Conservation (phyloP, 2,797 vertebrate genomes). For the Chromis chromis region DNA sequence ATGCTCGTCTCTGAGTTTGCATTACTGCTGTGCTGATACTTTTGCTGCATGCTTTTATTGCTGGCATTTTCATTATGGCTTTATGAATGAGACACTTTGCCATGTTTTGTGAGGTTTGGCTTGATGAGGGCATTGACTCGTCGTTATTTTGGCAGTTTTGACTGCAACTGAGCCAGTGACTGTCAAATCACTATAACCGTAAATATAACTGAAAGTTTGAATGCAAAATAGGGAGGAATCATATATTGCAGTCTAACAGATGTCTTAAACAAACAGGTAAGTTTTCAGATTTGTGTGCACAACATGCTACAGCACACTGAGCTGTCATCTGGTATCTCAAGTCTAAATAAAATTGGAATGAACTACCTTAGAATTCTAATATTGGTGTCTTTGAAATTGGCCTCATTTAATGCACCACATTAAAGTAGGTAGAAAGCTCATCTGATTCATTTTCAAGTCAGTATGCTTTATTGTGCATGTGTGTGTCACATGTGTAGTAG, state of each 20-base stretch:
- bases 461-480: background rate
- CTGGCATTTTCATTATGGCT: constrained; percentile 1
- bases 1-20: constrained; percentile 17
- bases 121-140: background rate
- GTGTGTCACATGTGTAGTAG: no score
- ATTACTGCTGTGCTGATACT: constrained; percentile 4
- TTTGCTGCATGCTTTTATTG: background rate
- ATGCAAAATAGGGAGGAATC: background rate
- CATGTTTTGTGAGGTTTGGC: background rate
- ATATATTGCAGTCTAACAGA: background rate
- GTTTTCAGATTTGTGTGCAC: constrained; percentile 2
- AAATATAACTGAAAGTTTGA: background rate
- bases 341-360: background rate
- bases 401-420: constrained; percentile 3
- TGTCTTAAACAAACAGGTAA: background rate
- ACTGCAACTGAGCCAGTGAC: background rate
- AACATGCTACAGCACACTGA: background rate
- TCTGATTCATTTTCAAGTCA: no score
- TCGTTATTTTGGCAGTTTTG: constrained; percentile 3
- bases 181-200: background rate
- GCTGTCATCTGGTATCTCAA: background rate
- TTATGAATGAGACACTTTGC: background rate
- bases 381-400: constrained; percentile 2
- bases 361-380: background rate
- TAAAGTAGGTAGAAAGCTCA: constrained; percentile 15